phyloP scores from a whole-genome alignment of 2,113 vertebrate species.

The Galemys pyrenaicus region DNA sequence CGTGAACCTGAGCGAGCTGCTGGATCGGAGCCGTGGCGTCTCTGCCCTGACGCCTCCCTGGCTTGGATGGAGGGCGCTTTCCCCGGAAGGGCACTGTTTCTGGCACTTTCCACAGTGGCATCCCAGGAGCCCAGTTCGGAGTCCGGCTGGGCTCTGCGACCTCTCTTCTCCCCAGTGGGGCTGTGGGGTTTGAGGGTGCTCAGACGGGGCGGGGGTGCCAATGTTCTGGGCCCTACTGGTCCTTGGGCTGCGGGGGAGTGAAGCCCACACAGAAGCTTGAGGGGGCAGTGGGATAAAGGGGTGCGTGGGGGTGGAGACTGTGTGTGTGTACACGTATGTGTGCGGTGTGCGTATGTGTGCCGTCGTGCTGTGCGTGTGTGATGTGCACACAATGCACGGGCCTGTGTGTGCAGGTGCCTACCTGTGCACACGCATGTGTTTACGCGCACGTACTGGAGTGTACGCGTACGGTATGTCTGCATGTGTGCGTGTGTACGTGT shows the following conservation, averaged over 20 bases:
- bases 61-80: too few relatives aligned
- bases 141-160: fast-evolving
- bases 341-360: too few relatives aligned
- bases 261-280: background rate
- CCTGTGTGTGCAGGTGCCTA: too few relatives aligned
- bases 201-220: too few relatives aligned
- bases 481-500: background rate
- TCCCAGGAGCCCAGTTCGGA: background rate
- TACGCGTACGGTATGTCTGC: fast-evolving
- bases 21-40: too few relatives aligned
- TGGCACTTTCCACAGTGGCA: background rate
- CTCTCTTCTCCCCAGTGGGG: background rate
- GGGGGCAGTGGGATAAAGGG: background rate
- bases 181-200: background rate
- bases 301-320: background rate
- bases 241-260: background rate
- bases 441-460: too few relatives aligned
- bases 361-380: too few relatives aligned
- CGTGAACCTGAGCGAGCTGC: too few relatives aligned
- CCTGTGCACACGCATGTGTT: background rate
- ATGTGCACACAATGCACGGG: too few relatives aligned
- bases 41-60: too few relatives aligned
- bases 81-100: background rate
- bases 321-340: too few relatives aligned
- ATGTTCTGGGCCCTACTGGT: background rate